phyloP scores from a whole-genome alignment of 2,113 vertebrate species.

The Synodontis membranacea region DNA sequence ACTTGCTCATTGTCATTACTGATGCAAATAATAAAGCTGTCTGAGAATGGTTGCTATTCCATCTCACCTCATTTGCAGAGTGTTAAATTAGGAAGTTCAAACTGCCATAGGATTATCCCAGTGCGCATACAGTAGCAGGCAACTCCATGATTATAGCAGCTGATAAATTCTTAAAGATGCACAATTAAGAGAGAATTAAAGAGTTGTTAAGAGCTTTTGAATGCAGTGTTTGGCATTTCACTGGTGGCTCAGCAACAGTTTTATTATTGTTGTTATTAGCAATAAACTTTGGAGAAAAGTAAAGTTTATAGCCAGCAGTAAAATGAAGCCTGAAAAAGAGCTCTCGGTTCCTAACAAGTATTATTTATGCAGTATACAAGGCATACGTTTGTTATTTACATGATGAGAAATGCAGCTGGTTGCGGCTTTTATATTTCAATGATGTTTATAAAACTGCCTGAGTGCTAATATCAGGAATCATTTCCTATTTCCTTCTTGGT shows the following conservation, averaged over 20 bases:
- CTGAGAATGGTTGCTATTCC: neutral
- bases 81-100: neutral
- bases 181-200: too few relatives aligned
- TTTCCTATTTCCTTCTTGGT: neutral
- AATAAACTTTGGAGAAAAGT: neutral
- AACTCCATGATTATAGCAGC: neutral
- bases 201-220: neutral
- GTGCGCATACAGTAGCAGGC: neutral
- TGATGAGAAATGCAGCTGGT: neutral
- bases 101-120: neutral
- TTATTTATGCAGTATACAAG: neutral
- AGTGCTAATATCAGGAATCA: neutral
- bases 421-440: neutral
- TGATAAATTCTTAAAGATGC: neutral
- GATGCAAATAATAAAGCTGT: neutral
- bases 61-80: neutral
- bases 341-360: neutral
- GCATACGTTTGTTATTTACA: neutral
- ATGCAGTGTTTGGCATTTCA: neutral
- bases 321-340: neutral
- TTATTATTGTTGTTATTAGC: neutral
- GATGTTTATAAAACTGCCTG: slow-evolving; percentile 2
- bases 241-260: neutral
- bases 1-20: neutral
- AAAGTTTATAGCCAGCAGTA: neutral